Evolutionary conservation across 2,888 invertebrate species (phyloP), one percentile per base, ranked within the genome.

Genomic region (Helicoverpa assulta): DNA sequence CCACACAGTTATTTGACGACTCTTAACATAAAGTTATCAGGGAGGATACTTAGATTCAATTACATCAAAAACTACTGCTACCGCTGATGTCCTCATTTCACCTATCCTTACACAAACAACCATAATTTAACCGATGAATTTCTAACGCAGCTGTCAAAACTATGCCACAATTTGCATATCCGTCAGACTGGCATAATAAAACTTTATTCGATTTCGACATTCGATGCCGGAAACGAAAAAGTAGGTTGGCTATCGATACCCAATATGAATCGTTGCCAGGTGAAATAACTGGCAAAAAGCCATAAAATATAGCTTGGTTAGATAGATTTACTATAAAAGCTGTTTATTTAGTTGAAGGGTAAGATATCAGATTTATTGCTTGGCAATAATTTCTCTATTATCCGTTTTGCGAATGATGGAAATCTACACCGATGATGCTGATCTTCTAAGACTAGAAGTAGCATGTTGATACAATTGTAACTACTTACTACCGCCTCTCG

Each of bases 191-290:
- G 8, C 47, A 56, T 61, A 70, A 40, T 74, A 65, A 62, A 64
- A 64, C 21, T 61, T 29, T 70, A 65, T n/a, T 58, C 26, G 29
- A 51, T 76, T 63, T 63, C 50, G 40, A 66, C 4, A 64, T 63
- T 55, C n/a, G 52, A 65, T 53, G 58, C 60, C 43, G 51, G 55
- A 55, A 63, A 76, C 50, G 65, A 64, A 80, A 70, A 80, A 60
- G 50, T 70, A 64, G 58, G 66, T 67, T 67, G 51, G 26, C 66
- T 70, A 70, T 73, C 50, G 60, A 81, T 67, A 59, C 55, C 53
- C 56, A 59, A 67, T 59, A 52, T n/a, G 60, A 68, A 73, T 53
- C 19, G 58, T 58, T 73, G 66, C 65, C 81, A 80, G 67, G 65
- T 73, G 65, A 70, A 54, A 62, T 63, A 63, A 58, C 51, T 80